Conservation (phyloP, 2,888 invertebrate genomes). For the Oeneis ivallda region DNA sequence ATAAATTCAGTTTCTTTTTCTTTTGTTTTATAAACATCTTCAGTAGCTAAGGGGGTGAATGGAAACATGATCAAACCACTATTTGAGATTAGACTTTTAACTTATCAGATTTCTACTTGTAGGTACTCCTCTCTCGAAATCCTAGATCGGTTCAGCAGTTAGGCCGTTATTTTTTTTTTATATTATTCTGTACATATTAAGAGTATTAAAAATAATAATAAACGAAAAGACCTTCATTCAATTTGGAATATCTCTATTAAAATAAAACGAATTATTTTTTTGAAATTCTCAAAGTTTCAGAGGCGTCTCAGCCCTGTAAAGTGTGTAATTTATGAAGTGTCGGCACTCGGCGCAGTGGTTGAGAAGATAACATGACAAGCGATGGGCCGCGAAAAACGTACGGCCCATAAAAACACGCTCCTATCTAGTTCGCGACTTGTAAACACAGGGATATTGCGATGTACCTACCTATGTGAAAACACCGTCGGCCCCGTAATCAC, state of each 20-base stretch:
- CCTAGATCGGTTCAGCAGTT: too few species aligned
- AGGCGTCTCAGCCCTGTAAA: background rate
- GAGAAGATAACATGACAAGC: slow-evolving; percentile 49
- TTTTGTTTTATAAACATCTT: background rate
- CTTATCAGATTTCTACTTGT: too few species aligned
- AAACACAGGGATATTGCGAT: slow-evolving; percentile 43
- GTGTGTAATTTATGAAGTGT: slow-evolving; percentile 52
- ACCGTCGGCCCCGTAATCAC: slow-evolving; percentile 30
- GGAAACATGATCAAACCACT: too few species aligned
- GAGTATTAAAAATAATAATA: too few species aligned
- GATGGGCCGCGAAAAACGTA: slow-evolving; percentile 58
- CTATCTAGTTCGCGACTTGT: slow-evolving; percentile 47
- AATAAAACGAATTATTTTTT: background rate
- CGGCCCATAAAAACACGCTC: slow-evolving; percentile 41
- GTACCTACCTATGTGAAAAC: slow-evolving; percentile 18
- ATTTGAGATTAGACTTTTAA: too few species aligned
- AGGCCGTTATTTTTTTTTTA: too few species aligned
- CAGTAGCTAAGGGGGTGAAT: background rate
- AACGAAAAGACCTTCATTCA: too few species aligned
- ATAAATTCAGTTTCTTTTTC: background rate
- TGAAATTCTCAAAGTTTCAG: background rate
- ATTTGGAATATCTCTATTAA: too few species aligned
- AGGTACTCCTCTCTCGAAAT: too few species aligned
- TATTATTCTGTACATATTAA: too few species aligned
- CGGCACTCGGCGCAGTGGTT: slow-evolving; percentile 41